Base-by-base conservation (phyloP, 2,888 invertebrate species). In the Epistrophe eligans region DNA sequence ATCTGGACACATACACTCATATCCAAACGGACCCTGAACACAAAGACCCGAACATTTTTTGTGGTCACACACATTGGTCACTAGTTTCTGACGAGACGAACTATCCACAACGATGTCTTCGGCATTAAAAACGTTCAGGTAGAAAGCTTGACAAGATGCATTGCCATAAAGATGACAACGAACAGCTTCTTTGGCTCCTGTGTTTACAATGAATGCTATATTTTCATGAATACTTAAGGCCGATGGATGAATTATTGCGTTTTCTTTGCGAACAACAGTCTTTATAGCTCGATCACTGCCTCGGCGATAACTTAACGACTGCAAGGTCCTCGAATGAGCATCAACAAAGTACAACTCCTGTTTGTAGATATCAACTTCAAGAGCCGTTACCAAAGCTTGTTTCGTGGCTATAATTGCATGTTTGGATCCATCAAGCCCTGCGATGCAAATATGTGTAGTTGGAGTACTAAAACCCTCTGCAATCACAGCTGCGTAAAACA, bases 331-430 rank as follows among this genome's bases (percentile, higher is more conserved):
- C 4, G 92, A 90, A 88, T 94, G 94, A 77, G 94, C 94, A 91
- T 98, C 97, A 0, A 95, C 95, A 93, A 96, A 97, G 91, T 97
- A 99, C 7, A 99, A 91, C 28, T 94, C 91, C 89, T 94, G 93
- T 90, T 94, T 93, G 89, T 94, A 94, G 0, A 93, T 90, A 91
- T 96, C 95, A 66, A 81, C 93, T 88, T 89, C 94, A 88, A 91
- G 93, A 70, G 89, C 95, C 88, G 91, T 94, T 88, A 94, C 94
- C 90, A 89, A 90, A 80, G 13, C 92, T 85, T 2, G 91, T 81
- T 82, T 90, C 32, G 90, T 89, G 24, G 93, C 90, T 35, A 95
- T 88, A 90, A 95, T 93, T 28, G 91, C 91, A 9, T 91, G 89
- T 55, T 90, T 92, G 0, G 92, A 92, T 0, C 95, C 95, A 64